Percentiles rank a stretch among this genome's conserved stretches.
Evolutionary conservation across 2,888 invertebrate genomes (phyloP).

Genomic region (Diarsia dahlii): DNA sequence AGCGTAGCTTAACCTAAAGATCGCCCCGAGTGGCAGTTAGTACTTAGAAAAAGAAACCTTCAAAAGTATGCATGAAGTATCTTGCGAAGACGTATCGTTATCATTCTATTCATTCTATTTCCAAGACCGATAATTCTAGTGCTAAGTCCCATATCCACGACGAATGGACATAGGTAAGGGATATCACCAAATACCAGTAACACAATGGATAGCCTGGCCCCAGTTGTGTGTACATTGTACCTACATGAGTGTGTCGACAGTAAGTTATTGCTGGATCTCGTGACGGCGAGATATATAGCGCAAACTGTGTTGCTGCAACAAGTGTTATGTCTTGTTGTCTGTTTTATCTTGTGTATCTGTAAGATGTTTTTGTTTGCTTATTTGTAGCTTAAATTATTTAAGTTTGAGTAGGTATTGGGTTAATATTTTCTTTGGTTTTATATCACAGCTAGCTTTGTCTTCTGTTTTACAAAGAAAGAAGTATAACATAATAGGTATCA

Average conservation of each 20-base stretch:
- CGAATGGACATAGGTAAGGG: constrained; percentile 4
- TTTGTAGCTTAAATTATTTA: neutral
- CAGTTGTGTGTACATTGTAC: constrained; percentile 50
- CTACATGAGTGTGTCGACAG: constrained; percentile 51
- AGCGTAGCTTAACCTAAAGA: too few species aligned
- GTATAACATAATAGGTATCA: neutral
- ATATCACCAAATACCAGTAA: constrained; percentile 36
- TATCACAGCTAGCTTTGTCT: neutral
- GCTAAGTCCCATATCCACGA: neutral
- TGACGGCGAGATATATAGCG: constrained; percentile 48
- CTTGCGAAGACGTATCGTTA: too few species aligned
- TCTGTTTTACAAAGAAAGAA: neutral
- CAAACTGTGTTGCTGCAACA: constrained; percentile 54
- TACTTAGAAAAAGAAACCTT: too few species aligned
- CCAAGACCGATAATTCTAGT: too few species aligned
- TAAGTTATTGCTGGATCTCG: constrained; percentile 49
- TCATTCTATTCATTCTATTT: too few species aligned
- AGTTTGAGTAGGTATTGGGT: neutral
- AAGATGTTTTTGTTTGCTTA: neutral
- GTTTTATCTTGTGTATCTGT: constrained; percentile 28
- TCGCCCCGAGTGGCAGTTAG: too few species aligned
- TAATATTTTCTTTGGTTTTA: neutral
- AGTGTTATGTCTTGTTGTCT: constrained; percentile 44
- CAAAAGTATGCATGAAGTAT: too few species aligned
- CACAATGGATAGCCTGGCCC: constrained; percentile 28